Evolutionary conservation across 2,888 invertebrate genomes (phyloP).

Genomic region (Sarcophaga rosellei): DNA sequence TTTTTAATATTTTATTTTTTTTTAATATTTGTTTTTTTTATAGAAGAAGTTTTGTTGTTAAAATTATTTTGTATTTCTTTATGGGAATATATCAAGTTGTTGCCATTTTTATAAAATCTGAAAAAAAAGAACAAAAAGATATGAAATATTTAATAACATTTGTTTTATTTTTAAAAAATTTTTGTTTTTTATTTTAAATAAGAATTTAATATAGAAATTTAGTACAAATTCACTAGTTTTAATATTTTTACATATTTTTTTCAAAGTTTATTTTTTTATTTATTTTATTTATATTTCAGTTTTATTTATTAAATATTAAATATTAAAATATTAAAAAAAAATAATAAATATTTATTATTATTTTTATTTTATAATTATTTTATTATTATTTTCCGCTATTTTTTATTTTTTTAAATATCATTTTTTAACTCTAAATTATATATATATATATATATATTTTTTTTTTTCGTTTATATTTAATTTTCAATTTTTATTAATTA

Average conservation of each 20-base stretch:
- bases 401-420: neutral
- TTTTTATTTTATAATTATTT: too few species aligned
- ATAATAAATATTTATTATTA: too few species aligned
- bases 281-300: neutral
- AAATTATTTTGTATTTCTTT: slow-evolving; percentile 13
- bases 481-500: too few species aligned
- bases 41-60: neutral
- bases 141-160: neutral
- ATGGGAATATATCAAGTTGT: slow-evolving; percentile 43
- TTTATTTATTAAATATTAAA: too few species aligned
- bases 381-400: neutral
- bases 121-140: neutral
- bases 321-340: too few species aligned
- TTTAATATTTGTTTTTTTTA: slow-evolving; percentile 15
- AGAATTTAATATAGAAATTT: too few species aligned
- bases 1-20: slow-evolving; percentile 19
- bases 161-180: neutral
- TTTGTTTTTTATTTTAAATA: slow-evolving; percentile 15
- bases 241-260: too few species aligned
- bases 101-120: slow-evolving; percentile 54
- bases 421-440: too few species aligned
- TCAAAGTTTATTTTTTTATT: neutral
- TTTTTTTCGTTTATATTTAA: too few species aligned
- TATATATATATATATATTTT: too few species aligned
- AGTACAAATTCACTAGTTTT: too few species aligned